phyloP scores from a whole-genome alignment of 2,797 vertebrate genomes.

The Malurus splendens region DNA sequence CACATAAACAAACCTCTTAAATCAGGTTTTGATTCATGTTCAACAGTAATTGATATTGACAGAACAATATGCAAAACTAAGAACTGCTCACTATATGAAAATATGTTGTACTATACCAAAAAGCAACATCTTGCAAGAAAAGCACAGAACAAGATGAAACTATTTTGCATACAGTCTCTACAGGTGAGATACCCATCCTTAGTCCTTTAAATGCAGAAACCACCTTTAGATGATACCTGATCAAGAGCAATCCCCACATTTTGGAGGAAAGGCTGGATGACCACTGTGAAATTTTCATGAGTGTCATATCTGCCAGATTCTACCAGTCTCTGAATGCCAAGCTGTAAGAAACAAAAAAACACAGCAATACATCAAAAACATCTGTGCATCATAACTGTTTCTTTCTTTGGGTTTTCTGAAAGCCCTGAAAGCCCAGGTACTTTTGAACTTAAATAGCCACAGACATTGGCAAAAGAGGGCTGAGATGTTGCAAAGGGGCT shows the following conservation, averaged over 20 bases:
- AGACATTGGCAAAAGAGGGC: not conserved
- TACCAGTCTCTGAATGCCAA: constrained; percentile 70
- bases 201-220: not conserved
- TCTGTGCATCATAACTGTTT: not conserved
- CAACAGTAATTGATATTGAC: not conserved
- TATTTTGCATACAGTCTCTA: not conserved
- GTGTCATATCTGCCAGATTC: constrained; percentile 85
- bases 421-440: not conserved
- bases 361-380: not conserved
- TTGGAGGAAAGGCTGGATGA: constrained; percentile 85
- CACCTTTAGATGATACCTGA: constrained; percentile 63
- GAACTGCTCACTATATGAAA: not conserved
- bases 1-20: not conserved
- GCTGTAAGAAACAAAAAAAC: constrained; percentile 59
- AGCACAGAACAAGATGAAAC: not conserved
- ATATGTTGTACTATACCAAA: not conserved
- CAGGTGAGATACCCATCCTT: not conserved
- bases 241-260: constrained; percentile 65
- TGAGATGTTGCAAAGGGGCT: not conserved
- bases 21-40: not conserved
- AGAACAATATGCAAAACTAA: not conserved
- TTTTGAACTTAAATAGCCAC: not conserved
- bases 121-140: not conserved
- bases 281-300: constrained; percentile 83
- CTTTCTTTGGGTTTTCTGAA: not conserved